Percentiles rank a stretch among this genome's conserved stretches.
Conservation (phyloP, 2,888 invertebrate genomes). For the Oscheius myriophilus region DNA sequence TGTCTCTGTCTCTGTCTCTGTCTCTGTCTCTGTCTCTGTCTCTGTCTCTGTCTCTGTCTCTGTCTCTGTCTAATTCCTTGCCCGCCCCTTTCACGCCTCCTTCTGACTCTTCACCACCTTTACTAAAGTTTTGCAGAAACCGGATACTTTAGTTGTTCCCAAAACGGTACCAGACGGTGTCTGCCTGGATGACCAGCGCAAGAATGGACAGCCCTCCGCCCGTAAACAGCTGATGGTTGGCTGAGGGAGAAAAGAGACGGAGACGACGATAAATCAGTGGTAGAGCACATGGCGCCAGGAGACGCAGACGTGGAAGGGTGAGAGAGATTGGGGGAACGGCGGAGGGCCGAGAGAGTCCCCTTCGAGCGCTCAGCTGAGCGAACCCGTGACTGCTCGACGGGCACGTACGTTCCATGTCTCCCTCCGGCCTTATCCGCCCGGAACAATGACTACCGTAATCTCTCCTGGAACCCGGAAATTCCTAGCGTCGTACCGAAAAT, state of each 20-base stretch:
- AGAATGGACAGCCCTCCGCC: constrained; percentile 14
- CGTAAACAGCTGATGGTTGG: constrained; percentile 25
- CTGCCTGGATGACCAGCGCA: not conserved
- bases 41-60: no score
- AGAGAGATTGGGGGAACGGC: not conserved
- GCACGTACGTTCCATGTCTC: constrained; percentile 1
- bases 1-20: no score
- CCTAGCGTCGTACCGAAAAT: no score
- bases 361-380: constrained; percentile 26
- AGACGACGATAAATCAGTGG: constrained; percentile 1
- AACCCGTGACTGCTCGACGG: constrained; percentile 26
- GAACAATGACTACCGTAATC: no score
- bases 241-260: not conserved
- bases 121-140: no score
- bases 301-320: not conserved
- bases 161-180: not conserved
- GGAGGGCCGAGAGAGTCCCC: constrained; percentile 4
- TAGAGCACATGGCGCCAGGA: not conserved
- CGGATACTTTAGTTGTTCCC: no score
- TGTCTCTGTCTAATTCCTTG: no score
- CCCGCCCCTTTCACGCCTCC: no score
- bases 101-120: no score
- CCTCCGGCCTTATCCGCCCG: no score
- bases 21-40: no score
- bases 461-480: not conserved